These are phyloP conservation scores for Scaptomyza flava DNA, from an alignment of 2,888 invertebrate species.

Conservation along the genomic window DNA sequence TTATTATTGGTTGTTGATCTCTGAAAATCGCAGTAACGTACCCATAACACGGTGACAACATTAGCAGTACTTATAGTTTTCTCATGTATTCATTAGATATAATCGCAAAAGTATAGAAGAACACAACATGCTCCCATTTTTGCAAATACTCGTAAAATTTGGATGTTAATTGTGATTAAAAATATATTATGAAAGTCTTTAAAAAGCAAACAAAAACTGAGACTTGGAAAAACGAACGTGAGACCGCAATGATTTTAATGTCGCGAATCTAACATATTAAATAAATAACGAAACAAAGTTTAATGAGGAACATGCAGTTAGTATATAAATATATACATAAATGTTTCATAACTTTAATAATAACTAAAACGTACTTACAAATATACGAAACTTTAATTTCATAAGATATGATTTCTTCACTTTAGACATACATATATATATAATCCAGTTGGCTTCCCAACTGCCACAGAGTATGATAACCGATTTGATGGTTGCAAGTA, in stretches of 20 bases:
- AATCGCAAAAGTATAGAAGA: constrained; percentile 6
- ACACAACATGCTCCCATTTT: constrained; percentile 3
- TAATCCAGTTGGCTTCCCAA: background rate
- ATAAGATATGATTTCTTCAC: constrained; percentile 10
- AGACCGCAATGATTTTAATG: background rate
- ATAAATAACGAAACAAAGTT: constrained; percentile 14
- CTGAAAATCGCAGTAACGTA: constrained; percentile 13
- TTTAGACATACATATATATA: background rate
- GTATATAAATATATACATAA: constrained; percentile 4
- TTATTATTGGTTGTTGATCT: constrained; percentile 31
- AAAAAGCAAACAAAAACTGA: constrained; percentile 17
- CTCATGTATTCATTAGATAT: constrained; percentile 33
- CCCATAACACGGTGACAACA: constrained; percentile 13
- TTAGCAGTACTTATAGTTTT: constrained; percentile 18
- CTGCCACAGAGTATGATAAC: background rate
- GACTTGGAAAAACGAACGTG: constrained; percentile 14
- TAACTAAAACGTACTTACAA: constrained; percentile 26
- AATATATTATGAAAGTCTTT: constrained; percentile 12
- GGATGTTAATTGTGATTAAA: constrained; percentile 53
- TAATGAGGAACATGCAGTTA: constrained; percentile 7
- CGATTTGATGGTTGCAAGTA: constrained; percentile 22
- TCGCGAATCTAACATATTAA: constrained; percentile 7
- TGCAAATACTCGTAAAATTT: constrained; percentile 42
- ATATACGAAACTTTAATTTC: constrained; percentile 3
- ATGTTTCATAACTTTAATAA: constrained; percentile 6